Evolutionary conservation across 2,113 vertebrate genomes (phyloP).

Genomic region (Mungos mungo): DNA sequence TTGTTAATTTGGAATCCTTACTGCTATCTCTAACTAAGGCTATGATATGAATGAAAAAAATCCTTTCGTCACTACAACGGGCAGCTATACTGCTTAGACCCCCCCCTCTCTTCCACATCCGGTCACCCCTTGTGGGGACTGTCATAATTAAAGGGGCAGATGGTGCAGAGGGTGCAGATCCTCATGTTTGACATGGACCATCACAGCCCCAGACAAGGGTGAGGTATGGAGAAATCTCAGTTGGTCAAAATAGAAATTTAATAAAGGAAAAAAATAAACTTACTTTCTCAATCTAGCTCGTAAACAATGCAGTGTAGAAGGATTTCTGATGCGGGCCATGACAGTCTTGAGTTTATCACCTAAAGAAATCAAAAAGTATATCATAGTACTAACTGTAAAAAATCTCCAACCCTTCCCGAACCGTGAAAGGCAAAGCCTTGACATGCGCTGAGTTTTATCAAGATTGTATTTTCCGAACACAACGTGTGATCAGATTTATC

Average conservation of each 20-base stretch:
- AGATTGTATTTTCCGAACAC: background rate
- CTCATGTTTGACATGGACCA: background rate
- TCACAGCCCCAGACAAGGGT: background rate
- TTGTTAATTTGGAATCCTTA: background rate
- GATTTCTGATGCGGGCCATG: background rate
- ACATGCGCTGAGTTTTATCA: background rate
- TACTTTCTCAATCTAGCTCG: background rate
- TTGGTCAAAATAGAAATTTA: conserved; percentile 24
- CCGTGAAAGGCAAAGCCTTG: background rate
- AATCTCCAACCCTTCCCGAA: background rate
- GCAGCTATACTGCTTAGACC: background rate
- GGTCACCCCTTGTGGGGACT: background rate
- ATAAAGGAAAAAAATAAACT: background rate
- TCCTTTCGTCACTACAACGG: background rate
- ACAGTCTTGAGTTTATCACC: background rate
- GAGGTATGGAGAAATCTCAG: background rate
- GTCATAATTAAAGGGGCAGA: background rate
- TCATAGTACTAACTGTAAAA: background rate
- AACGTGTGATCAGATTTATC: background rate
- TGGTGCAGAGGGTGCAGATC: background rate
- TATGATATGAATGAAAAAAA: background rate
- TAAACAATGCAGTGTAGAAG: background rate
- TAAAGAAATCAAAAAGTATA: background rate
- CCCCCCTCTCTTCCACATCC: background rate
- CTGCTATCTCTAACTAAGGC: background rate